Conservation (phyloP, 2,797 vertebrate species). For the Rhinogobio ventralis region DNA sequence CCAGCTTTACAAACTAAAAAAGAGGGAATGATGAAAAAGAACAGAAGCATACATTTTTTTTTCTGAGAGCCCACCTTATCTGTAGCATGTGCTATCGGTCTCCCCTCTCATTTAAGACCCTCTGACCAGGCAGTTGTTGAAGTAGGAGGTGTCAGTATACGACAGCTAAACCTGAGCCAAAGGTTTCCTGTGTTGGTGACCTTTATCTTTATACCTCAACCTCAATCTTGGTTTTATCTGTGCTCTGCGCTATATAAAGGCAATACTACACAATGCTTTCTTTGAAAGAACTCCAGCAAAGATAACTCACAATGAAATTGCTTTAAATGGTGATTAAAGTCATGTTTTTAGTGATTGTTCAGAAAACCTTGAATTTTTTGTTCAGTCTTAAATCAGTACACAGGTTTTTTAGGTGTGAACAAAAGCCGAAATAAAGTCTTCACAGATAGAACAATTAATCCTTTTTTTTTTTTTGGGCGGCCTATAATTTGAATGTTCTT, state of each 20-base stretch:
- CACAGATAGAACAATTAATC: not conserved
- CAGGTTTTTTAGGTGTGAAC: not conserved
- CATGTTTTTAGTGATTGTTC: not conserved
- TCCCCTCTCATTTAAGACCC: slow-evolving; percentile 18
- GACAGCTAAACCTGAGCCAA: slow-evolving; percentile 2
- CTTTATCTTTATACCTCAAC: slow-evolving; percentile 2
- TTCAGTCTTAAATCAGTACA: not conserved
- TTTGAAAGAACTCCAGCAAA: slow-evolving; percentile 7
- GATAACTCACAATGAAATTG: slow-evolving; percentile 9
- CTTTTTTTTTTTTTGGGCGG: not conserved
- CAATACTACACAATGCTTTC: not conserved
- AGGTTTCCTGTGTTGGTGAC: slow-evolving; percentile 8
- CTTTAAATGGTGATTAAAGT: not conserved
- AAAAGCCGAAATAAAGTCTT: not conserved
- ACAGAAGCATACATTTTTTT: slow-evolving; percentile 25
- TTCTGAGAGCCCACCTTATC: not conserved
- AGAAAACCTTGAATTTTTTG: not conserved
- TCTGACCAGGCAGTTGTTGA: slow-evolving; percentile 29
- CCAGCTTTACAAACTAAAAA: slow-evolving; percentile 37
- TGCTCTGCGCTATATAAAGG: not conserved
- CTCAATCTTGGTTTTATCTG: slow-evolving; percentile 20
- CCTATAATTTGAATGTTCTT: not conserved
- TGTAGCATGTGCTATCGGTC: slow-evolving; percentile 16
- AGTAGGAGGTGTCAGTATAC: slow-evolving; percentile 17
- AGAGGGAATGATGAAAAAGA: slow-evolving; percentile 31